These are phyloP conservation scores for Sebastes miniatus DNA, from an alignment of 2,797 vertebrate genomes.

Conservation along the genomic window DNA sequence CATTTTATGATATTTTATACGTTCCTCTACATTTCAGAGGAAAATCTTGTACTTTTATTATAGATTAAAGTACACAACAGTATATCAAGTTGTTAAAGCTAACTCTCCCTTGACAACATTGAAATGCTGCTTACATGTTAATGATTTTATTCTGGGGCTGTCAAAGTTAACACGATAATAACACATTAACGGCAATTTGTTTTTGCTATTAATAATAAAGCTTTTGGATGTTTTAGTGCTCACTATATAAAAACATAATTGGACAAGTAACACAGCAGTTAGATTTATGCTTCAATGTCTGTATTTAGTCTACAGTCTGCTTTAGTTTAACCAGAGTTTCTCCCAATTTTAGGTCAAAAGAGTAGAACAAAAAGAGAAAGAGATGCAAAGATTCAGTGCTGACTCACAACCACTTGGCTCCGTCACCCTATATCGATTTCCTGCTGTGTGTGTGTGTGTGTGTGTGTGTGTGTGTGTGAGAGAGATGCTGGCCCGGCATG, in stretches of 20 bases:
- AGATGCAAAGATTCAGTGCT: constrained; percentile 25
- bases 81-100: too few species aligned
- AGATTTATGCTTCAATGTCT: not conserved
- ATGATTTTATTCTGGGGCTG: too few species aligned
- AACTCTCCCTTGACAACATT: too few species aligned
- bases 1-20: too few species aligned
- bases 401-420: constrained; percentile 45
- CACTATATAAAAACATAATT: not conserved
- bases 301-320: not conserved
- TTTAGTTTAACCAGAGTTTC: not conserved
- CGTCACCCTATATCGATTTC: constrained; percentile 49
- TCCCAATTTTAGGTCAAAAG: not conserved
- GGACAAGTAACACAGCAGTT: not conserved
- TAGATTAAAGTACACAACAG: too few species aligned
- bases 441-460: constrained; percentile 10
- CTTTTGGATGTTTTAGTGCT: not conserved
- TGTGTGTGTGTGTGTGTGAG: not conserved
- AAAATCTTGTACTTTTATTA: too few species aligned
- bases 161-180: too few species aligned
- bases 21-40: too few species aligned
- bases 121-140: not conserved
- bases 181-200: too few species aligned
- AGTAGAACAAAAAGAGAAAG: not conserved
- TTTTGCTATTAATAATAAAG: not conserved
- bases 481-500: constrained; percentile 32